These are phyloP conservation scores for Archocentrus centrarchus DNA, from an alignment of 2,113 vertebrate species.

Conservation along the genomic window DNA sequence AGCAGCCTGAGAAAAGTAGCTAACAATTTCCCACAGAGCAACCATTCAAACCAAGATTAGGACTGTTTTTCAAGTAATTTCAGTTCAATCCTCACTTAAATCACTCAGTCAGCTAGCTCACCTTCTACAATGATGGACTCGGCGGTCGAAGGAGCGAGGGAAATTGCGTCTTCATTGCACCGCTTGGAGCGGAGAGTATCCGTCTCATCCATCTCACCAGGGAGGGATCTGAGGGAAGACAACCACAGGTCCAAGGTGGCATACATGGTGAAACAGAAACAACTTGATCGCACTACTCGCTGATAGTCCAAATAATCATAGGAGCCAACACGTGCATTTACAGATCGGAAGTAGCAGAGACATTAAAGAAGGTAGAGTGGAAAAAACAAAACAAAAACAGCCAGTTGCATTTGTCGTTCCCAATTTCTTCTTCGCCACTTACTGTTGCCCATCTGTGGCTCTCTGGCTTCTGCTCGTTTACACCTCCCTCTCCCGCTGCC, in stretches of 20 bases:
- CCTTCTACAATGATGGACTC: conserved; percentile 92
- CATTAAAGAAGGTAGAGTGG: not conserved
- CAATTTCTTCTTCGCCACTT: not conserved
- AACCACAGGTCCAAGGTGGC: conserved; percentile 47
- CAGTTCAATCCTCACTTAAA: not conserved
- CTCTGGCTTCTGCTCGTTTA: not conserved
- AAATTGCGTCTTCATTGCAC: conserved; percentile 85
- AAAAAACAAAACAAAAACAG: not conserved
- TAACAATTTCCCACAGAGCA: not conserved
- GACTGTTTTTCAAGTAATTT: not conserved
- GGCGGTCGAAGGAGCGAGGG: conserved; percentile 83
- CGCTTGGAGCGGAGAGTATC: conserved; percentile 86
- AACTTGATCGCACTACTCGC: not conserved
- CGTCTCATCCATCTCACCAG: conserved; percentile 94
- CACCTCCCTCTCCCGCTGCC: not conserved
- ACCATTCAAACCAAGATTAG: not conserved
- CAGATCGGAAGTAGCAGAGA: not conserved
- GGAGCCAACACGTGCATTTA: not conserved
- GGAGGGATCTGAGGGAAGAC: conserved; percentile 81
- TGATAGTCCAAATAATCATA: not conserved
- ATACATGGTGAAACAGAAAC: conserved; percentile 22
- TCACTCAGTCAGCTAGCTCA: conserved; percentile 61
- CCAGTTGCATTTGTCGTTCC: not conserved
- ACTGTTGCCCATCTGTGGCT: not conserved
- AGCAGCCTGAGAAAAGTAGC: not conserved